Conservation (phyloP, 2,888 invertebrate species). For the Orthonychiurus folsomi region DNA sequence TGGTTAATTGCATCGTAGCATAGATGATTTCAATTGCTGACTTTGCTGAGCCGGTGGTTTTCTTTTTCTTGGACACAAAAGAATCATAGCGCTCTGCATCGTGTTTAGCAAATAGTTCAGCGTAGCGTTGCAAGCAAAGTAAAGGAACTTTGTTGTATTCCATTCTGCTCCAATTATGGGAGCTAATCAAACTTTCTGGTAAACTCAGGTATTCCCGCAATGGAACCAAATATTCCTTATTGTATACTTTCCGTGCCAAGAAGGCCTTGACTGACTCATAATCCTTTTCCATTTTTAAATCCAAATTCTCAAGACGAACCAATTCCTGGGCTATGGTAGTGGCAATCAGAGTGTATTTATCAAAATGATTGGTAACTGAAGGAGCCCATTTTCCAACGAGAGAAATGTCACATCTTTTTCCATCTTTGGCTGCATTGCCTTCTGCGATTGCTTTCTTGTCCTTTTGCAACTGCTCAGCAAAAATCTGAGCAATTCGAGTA, state of each 20-base stretch:
- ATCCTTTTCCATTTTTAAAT: conserved; percentile 7
- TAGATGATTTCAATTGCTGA: neutral
- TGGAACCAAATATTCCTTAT: conserved; percentile 24
- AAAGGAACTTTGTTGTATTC: conserved; percentile 28
- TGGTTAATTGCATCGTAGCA: neutral
- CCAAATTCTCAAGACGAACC: conserved; percentile 7
- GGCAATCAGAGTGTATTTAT: conserved; percentile 23
- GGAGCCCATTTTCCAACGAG: conserved; percentile 33
- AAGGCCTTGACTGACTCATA: conserved; percentile 19
- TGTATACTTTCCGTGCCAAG: conserved; percentile 21
- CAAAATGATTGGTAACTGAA: conserved; percentile 28
- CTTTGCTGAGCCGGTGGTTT: neutral
- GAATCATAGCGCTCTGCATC: conserved; percentile 21
- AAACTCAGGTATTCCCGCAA: conserved; percentile 18
- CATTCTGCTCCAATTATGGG: conserved; percentile 20
- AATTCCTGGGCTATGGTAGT: conserved; percentile 23
- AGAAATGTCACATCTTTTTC: conserved; percentile 1
- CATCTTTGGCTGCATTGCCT: conserved; percentile 3
- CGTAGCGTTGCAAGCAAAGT: conserved; percentile 27
- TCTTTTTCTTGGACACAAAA: neutral
- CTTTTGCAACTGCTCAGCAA: conserved; percentile 20
- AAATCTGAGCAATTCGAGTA: conserved; percentile 22
- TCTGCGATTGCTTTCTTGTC: conserved; percentile 12
- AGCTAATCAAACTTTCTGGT: conserved; percentile 25
- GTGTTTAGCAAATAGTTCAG: conserved; percentile 19